Evolutionary conservation across 1,140 invertebrate genomes (phyloP), one percentile per base, ranked within the genome.

Genomic region (Penaeus japonicus): DNA sequence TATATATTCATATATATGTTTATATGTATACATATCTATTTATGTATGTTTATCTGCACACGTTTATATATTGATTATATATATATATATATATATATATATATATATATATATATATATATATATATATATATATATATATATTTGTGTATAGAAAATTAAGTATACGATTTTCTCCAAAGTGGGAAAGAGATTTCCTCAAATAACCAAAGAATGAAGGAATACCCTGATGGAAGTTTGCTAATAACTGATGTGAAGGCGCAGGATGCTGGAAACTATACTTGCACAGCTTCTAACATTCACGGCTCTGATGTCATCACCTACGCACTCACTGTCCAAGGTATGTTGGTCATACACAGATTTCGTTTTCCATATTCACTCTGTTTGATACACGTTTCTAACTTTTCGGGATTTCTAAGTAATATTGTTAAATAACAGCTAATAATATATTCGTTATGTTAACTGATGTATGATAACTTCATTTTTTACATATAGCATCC

Each of bases 251-350:
- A 89, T 24, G 85, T 91, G 17, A 81, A 91, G 62, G 90, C 87
- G 22, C 17, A 39, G 22, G 91, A 92, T 84, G 89, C 91, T 24
- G 92, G 91, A 24, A 91, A 91, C 80, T 92, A 92, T 75, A 91
- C 91, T 2, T 92, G 92, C 80, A 54, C 90, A 17, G 91, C 90
- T 12, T 55, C 85, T 35, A 92, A 92, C 78, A 85, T 86, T 2
- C 65, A 89, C n/a, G 92, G 92, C 18, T 39, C 80, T 20, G 91
- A 91, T 62, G 55, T 80, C 79, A 90, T 92, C 75, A 84, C 87
- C 17, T 91, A 91, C 77, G 54, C 84, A 32, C 79, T 92, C 57
- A 89, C 27, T 35, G 91, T 92, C 3, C 89, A 91, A 89, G 90
- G 91, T 91, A 89, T 87, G 84, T 73, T 10, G 18, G 5, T 75